phyloP scores from a whole-genome alignment of 2,113 vertebrate genomes.

The Chionis minor region DNA sequence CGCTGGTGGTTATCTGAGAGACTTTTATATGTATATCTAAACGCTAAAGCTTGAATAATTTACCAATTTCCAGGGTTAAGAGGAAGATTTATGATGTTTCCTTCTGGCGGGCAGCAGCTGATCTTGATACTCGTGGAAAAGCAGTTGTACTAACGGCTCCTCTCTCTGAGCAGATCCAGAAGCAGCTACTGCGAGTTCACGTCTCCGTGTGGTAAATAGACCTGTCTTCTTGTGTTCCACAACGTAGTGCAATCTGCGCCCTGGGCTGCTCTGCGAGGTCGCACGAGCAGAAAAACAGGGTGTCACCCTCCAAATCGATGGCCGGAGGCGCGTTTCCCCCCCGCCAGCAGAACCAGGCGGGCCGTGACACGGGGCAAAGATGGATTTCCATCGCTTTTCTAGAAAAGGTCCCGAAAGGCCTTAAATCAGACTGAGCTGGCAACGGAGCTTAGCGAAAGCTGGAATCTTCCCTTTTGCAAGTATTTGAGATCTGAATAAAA shows the following conservation, averaged over 20 bases:
- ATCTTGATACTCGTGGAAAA: conserved; percentile 31
- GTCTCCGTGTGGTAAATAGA: background rate
- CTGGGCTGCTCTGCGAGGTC: background rate
- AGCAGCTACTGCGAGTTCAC: background rate
- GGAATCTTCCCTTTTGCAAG: conserved; percentile 27
- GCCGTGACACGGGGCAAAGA: background rate
- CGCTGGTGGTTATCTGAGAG: background rate
- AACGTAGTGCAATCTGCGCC: rapidly evolving
- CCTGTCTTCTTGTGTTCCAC: background rate
- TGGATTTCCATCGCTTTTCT: conserved; percentile 13
- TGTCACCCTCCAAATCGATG: background rate
- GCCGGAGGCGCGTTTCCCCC: background rate
- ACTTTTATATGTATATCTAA: conserved; percentile 8
- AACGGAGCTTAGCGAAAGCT: background rate
- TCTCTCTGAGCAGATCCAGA: background rate
- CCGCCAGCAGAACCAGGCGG: background rate
- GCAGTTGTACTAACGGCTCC: conserved; percentile 7
- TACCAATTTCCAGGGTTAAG: conserved; percentile 48
- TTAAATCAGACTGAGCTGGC: conserved; percentile 47
- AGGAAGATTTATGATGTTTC: conserved; percentile 56
- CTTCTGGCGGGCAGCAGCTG: conserved; percentile 18
- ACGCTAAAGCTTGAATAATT: conserved; percentile 57
- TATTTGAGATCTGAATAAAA: conserved; percentile 62
- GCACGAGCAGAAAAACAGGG: background rate
- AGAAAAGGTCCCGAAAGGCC: background rate